Evolutionary conservation across 2,888 invertebrate genomes (phyloP).

Genomic region (Mimas tiliae): DNA sequence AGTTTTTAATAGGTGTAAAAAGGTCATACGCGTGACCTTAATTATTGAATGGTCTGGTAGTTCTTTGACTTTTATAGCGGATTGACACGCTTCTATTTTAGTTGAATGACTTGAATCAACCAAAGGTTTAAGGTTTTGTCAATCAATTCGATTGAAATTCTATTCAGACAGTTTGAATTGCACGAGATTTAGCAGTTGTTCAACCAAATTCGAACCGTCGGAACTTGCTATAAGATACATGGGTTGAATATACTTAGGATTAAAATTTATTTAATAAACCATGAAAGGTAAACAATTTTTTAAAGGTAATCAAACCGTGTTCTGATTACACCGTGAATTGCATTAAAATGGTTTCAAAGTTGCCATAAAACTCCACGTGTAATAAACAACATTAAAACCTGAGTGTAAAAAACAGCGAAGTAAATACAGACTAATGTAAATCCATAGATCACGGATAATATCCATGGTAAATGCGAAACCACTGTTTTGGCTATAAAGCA

Average conservation of each 20-base stretch:
- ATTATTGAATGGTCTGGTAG: no score
- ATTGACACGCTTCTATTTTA: no score
- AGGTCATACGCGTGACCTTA: constrained; percentile 13
- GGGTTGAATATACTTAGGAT: neutral
- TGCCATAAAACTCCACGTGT: constrained; percentile 33
- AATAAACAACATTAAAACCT: constrained; percentile 20
- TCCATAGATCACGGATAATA: no score
- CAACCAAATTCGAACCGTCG: no score
- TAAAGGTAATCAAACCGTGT: constrained; percentile 33
- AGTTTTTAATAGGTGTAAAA: neutral
- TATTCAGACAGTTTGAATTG: no score
- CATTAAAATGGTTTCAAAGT: constrained; percentile 34
- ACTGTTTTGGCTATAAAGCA: no score
- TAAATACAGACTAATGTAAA: neutral
- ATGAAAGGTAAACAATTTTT: constrained; percentile 31
- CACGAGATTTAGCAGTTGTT: no score
- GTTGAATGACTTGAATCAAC: no score
- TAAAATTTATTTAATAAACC: constrained; percentile 24
- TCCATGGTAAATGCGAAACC: no score
- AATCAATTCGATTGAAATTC: no score
- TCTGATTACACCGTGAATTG: constrained; percentile 21
- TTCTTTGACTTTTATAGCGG: no score
- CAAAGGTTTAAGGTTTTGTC: no score
- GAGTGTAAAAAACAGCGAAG: neutral
- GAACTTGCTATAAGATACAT: constrained; percentile 1